A percentile compares a stretch with the other conserved stretches of the same genome.
These are phyloP conservation scores for Sebastes matsubarae DNA, from an alignment of 2,797 vertebrate genomes.

Conservation along the genomic window DNA sequence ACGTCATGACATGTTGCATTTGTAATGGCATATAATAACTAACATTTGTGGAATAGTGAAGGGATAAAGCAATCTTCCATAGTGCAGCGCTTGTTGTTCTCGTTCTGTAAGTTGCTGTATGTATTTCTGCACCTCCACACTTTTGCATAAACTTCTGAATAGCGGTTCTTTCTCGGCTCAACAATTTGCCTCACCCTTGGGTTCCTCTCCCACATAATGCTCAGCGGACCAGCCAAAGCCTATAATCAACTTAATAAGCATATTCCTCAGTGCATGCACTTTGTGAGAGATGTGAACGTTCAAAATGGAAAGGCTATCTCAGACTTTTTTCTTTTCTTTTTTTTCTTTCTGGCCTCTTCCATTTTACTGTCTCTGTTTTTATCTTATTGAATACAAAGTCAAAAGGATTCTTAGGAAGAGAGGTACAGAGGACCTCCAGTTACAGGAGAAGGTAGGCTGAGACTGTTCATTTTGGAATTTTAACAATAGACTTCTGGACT, in stretches of 20 bases:
- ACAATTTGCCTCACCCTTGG: conserved; percentile 61
- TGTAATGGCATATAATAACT: background rate
- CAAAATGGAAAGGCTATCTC: conserved; percentile 36
- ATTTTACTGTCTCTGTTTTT: background rate
- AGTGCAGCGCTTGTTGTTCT: background rate
- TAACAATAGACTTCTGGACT: background rate
- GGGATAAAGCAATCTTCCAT: background rate
- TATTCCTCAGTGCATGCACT: conserved; percentile 57
- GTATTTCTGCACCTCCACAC: conserved; percentile 8
- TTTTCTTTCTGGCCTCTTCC: background rate
- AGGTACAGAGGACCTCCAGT: background rate
- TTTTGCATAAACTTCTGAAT: conserved; percentile 25
- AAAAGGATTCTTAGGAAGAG: background rate
- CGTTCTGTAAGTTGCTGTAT: background rate
- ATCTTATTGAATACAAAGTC: conserved; percentile 3
- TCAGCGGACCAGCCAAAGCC: conserved; percentile 63
- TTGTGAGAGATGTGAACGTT: conserved; percentile 40
- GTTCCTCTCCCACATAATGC: conserved; percentile 65
- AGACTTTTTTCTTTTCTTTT: background rate
- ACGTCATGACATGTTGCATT: background rate
- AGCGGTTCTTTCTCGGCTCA: conserved; percentile 21
- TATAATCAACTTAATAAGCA: conserved; percentile 73
- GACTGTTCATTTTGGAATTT: conserved; percentile 3
- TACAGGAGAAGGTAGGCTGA: background rate
- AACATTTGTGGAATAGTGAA: background rate